Percentiles rank a stretch among this genome's conserved stretches.
Conservation (phyloP, 2,113 vertebrate genomes). For the Lucifuga dentata region DNA sequence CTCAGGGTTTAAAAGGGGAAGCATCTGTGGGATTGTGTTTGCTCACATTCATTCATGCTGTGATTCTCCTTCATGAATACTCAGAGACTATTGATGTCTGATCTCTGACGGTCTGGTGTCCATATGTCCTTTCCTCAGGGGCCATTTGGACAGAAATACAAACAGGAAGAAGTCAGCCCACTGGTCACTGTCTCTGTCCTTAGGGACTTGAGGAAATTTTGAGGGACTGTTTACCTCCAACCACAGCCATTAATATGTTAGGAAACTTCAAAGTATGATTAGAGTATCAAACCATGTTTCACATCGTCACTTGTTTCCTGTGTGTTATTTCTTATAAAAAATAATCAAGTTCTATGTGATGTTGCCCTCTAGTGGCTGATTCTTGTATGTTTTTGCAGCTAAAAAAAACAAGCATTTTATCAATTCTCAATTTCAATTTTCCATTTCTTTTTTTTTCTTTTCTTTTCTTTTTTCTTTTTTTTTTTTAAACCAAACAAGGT, state of each 20-base stretch:
- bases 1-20: neutral
- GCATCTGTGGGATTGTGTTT: slow-evolving; percentile 20
- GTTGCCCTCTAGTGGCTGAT: slow-evolving; percentile 25
- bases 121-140: slow-evolving; percentile 54
- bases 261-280: slow-evolving; percentile 14
- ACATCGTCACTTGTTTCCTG: neutral
- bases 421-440: too few species aligned
- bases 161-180: slow-evolving; percentile 60
- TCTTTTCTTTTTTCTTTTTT: too few species aligned
- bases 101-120: slow-evolving; percentile 47
- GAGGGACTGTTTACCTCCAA: neutral
- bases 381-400: neutral
- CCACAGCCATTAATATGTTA: neutral
- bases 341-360: neutral
- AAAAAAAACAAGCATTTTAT: neutral
- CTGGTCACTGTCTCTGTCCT: slow-evolving; percentile 21
- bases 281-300: neutral
- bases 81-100: neutral
- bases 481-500: too few species aligned
- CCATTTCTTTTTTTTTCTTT: too few species aligned
- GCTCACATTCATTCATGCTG: neutral
- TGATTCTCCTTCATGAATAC: slow-evolving; percentile 1
- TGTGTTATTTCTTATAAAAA: neutral
- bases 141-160: slow-evolving; percentile 23
- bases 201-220: neutral